These are phyloP conservation scores for Stichodactyla helianthus DNA, from an alignment of 64 coral and sea anemone species.

Conservation along the genomic window DNA sequence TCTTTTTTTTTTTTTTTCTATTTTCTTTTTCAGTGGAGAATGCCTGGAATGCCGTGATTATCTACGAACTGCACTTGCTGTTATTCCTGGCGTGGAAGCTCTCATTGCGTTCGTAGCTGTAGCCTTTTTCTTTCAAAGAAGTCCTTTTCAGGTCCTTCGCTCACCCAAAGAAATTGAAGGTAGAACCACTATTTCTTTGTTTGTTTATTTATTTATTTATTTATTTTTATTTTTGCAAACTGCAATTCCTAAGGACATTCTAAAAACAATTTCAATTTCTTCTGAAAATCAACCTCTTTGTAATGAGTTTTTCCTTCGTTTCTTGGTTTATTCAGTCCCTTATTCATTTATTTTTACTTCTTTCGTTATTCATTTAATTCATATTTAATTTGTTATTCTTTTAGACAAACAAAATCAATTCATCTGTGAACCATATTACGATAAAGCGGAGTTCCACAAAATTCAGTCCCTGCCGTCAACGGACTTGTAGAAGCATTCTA, in stretches of 20 bases:
- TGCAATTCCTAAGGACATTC: background rate
- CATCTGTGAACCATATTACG: background rate
- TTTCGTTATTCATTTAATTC: background rate
- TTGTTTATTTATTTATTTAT: background rate
- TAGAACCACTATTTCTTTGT: background rate
- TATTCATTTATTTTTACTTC: background rate
- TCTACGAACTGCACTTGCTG: slow-evolving; percentile 55
- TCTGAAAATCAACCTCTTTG: no score
- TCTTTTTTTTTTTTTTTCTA: background rate
- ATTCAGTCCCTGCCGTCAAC: background rate
- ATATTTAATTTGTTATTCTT: background rate
- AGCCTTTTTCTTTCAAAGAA: slow-evolving; percentile 56
- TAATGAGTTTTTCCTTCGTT: no score
- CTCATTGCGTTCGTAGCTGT: slow-evolving; percentile 68
- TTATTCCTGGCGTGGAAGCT: slow-evolving; percentile 83
- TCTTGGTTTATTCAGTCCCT: background rate
- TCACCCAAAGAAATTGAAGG: slow-evolving; percentile 9
- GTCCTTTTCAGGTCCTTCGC: background rate
- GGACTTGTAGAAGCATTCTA: background rate
- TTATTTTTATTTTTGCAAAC: background rate
- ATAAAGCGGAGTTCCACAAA: background rate
- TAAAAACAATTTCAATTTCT: no score
- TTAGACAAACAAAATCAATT: background rate
- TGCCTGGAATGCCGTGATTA: slow-evolving; percentile 52
- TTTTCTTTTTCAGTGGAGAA: background rate